These are phyloP conservation scores for Rhingia rostrata DNA, from an alignment of 2,888 invertebrate genomes.

Conservation along the genomic window DNA sequence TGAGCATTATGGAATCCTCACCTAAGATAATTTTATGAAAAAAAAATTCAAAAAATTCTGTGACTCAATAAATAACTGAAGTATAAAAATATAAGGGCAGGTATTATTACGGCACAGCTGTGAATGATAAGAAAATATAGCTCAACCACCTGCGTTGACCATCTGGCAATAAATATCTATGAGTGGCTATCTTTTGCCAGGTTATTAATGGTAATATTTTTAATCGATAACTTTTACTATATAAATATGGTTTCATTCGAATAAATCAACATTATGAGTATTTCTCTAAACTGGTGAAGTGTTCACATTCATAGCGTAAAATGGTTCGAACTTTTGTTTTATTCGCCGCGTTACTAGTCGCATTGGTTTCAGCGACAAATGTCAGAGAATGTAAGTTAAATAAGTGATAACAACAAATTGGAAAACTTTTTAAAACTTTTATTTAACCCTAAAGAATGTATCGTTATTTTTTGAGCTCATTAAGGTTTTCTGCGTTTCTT, in stretches of 20 bases:
- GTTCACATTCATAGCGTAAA: neutral
- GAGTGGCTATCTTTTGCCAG: slow-evolving; percentile 4
- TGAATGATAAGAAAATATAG: slow-evolving; percentile 25
- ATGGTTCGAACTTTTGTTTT: slow-evolving; percentile 52
- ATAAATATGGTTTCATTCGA: too few relatives aligned
- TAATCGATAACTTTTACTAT: slow-evolving; percentile 2
- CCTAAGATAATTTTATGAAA: too few relatives aligned
- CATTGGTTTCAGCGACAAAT: slow-evolving; percentile 43
- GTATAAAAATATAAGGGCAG: neutral
- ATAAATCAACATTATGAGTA: too few relatives aligned
- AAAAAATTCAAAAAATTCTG: too few relatives aligned
- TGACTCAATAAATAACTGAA: neutral
- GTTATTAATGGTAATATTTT: neutral
- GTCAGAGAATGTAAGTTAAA: slow-evolving; percentile 56
- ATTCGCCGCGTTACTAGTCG: slow-evolving; percentile 13
- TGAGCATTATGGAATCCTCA: too few relatives aligned
- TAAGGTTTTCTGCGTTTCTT: too few relatives aligned
- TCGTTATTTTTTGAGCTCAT: too few relatives aligned
- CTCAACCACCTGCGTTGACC: slow-evolving; percentile 51
- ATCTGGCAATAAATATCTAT: slow-evolving; percentile 19
- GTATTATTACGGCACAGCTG: slow-evolving; percentile 18
- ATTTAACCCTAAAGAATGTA: too few relatives aligned
- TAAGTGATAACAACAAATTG: too few relatives aligned
- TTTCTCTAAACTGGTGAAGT: slow-evolving; percentile 17
- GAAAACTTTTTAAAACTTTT: too few relatives aligned